Evolutionary conservation across 2,113 vertebrate species (phyloP).

Genomic region (Sakesphorus luctuosus): DNA sequence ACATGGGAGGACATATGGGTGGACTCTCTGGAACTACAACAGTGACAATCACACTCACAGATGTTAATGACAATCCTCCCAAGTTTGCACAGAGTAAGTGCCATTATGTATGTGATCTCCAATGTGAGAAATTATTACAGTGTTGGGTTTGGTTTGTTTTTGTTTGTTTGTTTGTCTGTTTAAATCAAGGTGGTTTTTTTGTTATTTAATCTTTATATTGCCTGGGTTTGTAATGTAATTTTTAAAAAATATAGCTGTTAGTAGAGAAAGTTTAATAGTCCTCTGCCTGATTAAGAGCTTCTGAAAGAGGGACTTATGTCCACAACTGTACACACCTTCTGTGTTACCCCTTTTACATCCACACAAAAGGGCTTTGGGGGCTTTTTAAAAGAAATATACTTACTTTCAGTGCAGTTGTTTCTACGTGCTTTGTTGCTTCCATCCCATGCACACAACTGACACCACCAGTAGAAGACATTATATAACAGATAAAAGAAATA

Average conservation of each 20-base stretch:
- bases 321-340: background rate
- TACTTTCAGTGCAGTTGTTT: background rate
- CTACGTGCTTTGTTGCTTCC: background rate
- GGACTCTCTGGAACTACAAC: constrained; percentile 97
- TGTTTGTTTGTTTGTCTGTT: no score
- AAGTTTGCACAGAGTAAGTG: constrained; percentile 97
- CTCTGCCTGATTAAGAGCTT: background rate
- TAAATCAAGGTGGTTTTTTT: background rate
- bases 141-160: background rate
- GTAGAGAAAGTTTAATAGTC: background rate
- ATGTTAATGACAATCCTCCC: constrained; percentile 97
- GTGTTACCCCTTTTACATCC: background rate
- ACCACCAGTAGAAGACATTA: background rate
- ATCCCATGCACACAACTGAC: background rate
- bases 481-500: constrained; percentile 25
- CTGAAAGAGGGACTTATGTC: background rate
- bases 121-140: background rate
- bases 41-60: constrained; percentile 91
- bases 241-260: background rate
- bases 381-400: background rate
- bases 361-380: background rate
- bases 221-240: background rate
- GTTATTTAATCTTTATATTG: background rate
- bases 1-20: constrained; percentile 98
- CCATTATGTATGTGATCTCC: background rate